A percentile compares a stretch with the other conserved stretches of the same genome.
Conservation (phyloP, 2,797 vertebrate genomes). For the Pangasius krempfi region DNA sequence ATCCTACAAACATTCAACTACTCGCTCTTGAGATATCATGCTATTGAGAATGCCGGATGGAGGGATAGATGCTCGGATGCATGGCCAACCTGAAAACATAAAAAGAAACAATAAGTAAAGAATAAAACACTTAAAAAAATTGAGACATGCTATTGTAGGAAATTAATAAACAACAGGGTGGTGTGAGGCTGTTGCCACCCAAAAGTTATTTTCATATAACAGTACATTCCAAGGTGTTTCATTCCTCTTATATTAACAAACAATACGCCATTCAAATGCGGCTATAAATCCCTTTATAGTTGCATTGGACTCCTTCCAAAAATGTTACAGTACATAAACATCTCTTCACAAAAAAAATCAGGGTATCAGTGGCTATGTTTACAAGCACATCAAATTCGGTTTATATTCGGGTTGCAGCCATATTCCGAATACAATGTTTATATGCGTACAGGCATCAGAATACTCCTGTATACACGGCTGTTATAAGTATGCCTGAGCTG, state of each 20-base stretch:
- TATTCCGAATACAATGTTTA: no score
- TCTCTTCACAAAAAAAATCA: background rate
- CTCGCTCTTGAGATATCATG: background rate
- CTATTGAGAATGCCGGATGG: background rate
- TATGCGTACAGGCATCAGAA: no score
- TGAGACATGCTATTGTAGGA: background rate
- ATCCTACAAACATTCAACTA: background rate
- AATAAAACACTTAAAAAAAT: background rate
- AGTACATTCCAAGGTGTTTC: background rate
- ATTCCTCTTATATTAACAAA: background rate
- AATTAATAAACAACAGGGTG: no score
- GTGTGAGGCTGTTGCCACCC: background rate
- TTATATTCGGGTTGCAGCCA: no score
- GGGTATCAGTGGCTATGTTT: no score
- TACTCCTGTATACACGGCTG: no score
- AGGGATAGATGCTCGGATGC: background rate
- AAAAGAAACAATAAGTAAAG: background rate
- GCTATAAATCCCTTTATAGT: no score
- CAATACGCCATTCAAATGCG: background rate
- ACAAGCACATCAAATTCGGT: no score
- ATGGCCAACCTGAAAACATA: background rate
- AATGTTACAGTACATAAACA: background rate
- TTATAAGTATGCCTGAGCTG: no score
- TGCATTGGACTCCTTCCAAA: background rate
- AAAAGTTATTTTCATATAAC: background rate